These are phyloP conservation scores for Craterocephalus amniculus DNA, from an alignment of 2,797 vertebrate genomes.

Conservation along the genomic window DNA sequence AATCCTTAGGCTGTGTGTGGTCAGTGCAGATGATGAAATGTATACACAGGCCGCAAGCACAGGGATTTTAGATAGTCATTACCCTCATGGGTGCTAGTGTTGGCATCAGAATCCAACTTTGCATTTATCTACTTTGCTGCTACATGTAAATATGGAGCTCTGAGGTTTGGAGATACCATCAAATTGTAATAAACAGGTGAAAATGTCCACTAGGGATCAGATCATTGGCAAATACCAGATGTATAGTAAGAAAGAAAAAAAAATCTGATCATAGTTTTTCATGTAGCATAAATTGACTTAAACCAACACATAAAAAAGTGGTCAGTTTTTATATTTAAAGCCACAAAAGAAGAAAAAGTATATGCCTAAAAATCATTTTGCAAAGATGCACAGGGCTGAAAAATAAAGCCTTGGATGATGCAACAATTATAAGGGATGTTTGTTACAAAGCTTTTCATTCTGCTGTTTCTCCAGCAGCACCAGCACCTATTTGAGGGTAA, in stretches of 20 bases:
- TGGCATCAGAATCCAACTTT: background rate
- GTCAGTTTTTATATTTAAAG: background rate
- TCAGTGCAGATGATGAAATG: background rate
- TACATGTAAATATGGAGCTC: background rate
- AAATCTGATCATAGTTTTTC: background rate
- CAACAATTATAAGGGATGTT: conserved; percentile 63
- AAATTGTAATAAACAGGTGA: background rate
- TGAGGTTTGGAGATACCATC: background rate
- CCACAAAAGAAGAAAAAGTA: conserved; percentile 12
- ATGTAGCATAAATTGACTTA: too few species aligned
- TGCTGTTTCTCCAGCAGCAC: conserved; percentile 86
- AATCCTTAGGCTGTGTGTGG: background rate
- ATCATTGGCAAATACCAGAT: background rate
- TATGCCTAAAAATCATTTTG: conserved; percentile 47
- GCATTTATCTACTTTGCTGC: background rate
- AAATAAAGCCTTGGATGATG: conserved; percentile 77
- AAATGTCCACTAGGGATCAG: background rate
- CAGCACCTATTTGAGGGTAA: conserved; percentile 84
- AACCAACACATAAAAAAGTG: conserved; percentile 4
- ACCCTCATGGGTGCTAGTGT: background rate
- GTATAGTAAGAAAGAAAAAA: background rate
- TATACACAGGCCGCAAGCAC: background rate
- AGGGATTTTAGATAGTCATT: background rate
- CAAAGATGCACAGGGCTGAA: conserved; percentile 43
- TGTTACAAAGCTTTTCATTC: conserved; percentile 82